Percentiles rank a stretch among this genome's conserved stretches.
Evolutionary conservation across 2,113 vertebrate genomes (phyloP).

Genomic region (Gymnorhina tibicen): DNA sequence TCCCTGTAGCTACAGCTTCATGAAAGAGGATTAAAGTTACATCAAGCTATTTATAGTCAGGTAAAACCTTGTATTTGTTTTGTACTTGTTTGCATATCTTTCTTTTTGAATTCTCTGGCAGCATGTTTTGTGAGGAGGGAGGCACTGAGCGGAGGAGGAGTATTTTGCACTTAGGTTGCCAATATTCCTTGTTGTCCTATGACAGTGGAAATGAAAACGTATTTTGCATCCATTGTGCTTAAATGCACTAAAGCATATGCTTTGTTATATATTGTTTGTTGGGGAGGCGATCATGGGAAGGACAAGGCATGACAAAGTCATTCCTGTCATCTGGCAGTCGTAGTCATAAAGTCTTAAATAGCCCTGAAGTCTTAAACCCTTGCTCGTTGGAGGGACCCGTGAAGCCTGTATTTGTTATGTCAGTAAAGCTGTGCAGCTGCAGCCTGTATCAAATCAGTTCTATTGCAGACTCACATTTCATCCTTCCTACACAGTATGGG

Average conservation of each 20-base stretch:
- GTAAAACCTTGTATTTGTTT: conserved; percentile 55
- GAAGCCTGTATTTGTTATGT: not conserved
- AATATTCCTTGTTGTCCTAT: fast-evolving
- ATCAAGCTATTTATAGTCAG: conserved; percentile 90
- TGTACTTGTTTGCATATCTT: not conserved
- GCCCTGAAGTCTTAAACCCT: not conserved
- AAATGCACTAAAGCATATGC: not conserved
- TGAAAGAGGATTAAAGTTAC: conserved; percentile 91
- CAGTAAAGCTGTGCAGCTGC: not conserved
- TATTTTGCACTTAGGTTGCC: not conserved
- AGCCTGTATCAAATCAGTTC: not conserved
- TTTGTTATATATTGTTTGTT: not conserved
- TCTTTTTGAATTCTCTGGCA: not conserved
- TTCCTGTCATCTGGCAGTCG: not conserved
- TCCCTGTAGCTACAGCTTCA: conserved; percentile 87
- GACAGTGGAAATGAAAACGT: not conserved
- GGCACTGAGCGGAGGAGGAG: not conserved
- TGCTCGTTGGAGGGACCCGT: fast-evolving
- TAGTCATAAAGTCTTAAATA: not conserved
- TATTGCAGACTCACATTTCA: not conserved
- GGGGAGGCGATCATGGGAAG: not conserved
- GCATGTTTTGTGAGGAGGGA: not conserved
- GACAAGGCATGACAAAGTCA: too few species aligned
- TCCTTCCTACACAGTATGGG: not conserved
- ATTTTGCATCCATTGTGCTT: not conserved